A percentile compares a stretch with the other conserved stretches of the same genome.
These are phyloP conservation scores for Tromatobia lineatoria DNA, from an alignment of 2,888 invertebrate species.

Conservation along the genomic window DNA sequence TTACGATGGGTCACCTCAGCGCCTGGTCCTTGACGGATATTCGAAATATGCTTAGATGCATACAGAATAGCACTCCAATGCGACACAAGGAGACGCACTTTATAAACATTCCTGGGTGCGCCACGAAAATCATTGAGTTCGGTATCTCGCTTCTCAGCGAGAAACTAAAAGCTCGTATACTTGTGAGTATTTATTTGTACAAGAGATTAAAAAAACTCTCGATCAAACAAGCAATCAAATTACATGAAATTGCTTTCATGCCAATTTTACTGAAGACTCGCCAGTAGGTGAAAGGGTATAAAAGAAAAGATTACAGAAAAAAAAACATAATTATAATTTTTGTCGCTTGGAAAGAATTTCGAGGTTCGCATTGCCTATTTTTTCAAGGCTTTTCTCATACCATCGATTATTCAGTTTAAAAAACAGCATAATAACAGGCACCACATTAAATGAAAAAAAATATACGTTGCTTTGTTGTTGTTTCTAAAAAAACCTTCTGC, in stretches of 20 bases:
- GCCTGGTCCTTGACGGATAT: constrained; percentile 94
- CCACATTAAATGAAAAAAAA: no score
- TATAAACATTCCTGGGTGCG: constrained; percentile 93
- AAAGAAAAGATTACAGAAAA: no score
- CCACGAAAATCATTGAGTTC: constrained; percentile 93
- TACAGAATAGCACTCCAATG: constrained; percentile 96
- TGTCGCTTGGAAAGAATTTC: no score
- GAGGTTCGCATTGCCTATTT: no score
- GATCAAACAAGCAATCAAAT: background rate
- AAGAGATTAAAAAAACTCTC: background rate
- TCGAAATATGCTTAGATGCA: constrained; percentile 91
- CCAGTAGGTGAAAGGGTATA: no score
- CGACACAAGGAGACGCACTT: constrained; percentile 96
- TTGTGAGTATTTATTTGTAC: constrained; percentile 87
- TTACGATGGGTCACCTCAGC: constrained; percentile 94
- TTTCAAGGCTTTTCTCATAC: no score
- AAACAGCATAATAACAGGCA: no score
- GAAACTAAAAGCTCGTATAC: constrained; percentile 93
- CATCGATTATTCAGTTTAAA: no score
- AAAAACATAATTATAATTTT: no score
- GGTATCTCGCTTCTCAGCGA: constrained; percentile 93
- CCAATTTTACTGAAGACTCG: no score
- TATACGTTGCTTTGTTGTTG: no score
- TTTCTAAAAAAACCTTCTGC: no score
- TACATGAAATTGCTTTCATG: background rate